A percentile compares a stretch with the other conserved stretches of the same genome.
phyloP scores from a whole-genome alignment of 2,797 vertebrate genomes.

The Rhynchotus rufescens region DNA sequence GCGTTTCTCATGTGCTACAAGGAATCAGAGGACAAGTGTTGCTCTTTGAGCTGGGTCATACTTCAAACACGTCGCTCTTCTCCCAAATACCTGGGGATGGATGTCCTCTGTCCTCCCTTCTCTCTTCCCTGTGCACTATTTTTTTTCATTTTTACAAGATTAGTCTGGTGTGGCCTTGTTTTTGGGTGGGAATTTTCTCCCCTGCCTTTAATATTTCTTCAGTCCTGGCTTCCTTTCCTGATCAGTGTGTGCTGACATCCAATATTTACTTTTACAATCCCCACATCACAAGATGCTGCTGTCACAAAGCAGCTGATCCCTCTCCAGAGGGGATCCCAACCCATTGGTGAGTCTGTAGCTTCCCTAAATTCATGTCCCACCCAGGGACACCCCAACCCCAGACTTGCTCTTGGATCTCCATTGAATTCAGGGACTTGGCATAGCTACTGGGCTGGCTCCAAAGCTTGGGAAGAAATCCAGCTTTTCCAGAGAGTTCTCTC shows the following conservation, averaged over 20 bases:
- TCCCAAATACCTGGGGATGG: background rate
- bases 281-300: rapidly evolving
- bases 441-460: background rate
- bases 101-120: background rate
- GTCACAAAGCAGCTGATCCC: background rate
- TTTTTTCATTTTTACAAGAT: background rate
- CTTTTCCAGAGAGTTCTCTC: background rate
- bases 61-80: background rate
- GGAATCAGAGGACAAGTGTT: rapidly evolving
- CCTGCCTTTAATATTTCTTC: background rate
- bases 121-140: background rate
- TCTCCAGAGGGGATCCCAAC: background rate
- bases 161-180: background rate
- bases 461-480: background rate
- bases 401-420: background rate
- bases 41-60: background rate
- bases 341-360: background rate
- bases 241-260: rapidly evolving
- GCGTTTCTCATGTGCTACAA: background rate
- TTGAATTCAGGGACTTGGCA: background rate
- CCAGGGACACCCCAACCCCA: background rate
- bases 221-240: background rate
- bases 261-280: background rate
- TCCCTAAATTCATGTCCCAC: background rate
- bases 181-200: background rate